Base-by-base conservation (phyloP, 2,797 vertebrate genomes). In the Chaenodraco wilsoni region DNA sequence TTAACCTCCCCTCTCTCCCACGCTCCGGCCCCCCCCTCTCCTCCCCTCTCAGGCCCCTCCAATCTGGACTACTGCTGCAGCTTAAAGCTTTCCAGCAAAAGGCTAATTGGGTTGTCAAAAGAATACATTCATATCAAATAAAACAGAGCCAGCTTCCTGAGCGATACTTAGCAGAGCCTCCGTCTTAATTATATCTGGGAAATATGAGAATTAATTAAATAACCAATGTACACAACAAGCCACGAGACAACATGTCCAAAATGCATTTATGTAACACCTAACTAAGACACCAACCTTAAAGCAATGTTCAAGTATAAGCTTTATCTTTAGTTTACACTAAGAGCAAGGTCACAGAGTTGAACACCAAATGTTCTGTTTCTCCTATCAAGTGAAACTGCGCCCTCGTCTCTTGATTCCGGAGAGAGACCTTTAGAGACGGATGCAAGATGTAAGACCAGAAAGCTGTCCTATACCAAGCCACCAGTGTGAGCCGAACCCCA, bases 1-100 rank as follows among this genome's bases (percentile, higher is more conserved):
- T 79, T 21, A 69, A 76, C 63, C 66, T 66, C 55, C 14, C 19
- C 23, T 76, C 14, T 57, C 66, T 77, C 37, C 63, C 76, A 72
- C 41, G 9, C 52, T 65, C 66, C 10, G 0, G 54, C 23, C 23
- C 23, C 23, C 23, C 23, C 23, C 11, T 62, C 59, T 13, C 11
- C 13, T 15, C 43, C 3, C 13, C 13, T 15, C 43, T 5, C n/a
- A 58, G 17, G 40, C n/a, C 37, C 43, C 31, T 70, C 37, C 37
- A 13, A 63, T 59, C 41, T 62, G 11, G 45, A 79, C 54, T 60
- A 63, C 72, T 19, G 15, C 60, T 40, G 58, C 67, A 51, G 48
- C 2, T 16, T 63, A 58, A n/a, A 65, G 50, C 65, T 59, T 64
- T 40, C 4, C 8, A 45, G 12, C 43, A 63, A 21, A 65, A 56